Percentiles rank a stretch among this genome's conserved stretches.
Conservation (phyloP, 92 coral and sea anemone genomes). For the Epizoanthus stellaris region DNA sequence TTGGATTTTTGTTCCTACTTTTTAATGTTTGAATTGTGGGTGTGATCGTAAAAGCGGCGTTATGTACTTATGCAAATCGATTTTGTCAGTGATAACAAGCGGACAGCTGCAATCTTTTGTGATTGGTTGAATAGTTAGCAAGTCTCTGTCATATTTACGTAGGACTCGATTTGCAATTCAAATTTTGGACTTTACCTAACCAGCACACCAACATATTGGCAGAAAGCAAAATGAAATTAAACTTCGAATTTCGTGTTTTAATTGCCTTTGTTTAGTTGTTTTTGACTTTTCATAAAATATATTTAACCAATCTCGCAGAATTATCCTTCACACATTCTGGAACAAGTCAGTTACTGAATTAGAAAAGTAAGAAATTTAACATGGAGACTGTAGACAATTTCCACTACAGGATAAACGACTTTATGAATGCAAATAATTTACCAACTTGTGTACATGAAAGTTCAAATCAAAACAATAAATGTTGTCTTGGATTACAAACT, state of each 20-base stretch:
- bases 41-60: too few relatives aligned
- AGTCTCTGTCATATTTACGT: not conserved
- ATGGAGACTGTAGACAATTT: not conserved
- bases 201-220: not conserved
- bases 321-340: too few relatives aligned
- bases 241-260: not conserved
- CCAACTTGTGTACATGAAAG: slow-evolving; percentile 20
- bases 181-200: not conserved
- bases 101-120: not conserved
- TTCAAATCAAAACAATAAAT: not conserved
- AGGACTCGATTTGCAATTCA: slow-evolving; percentile 1
- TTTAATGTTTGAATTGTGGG: too few relatives aligned
- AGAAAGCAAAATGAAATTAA: not conserved
- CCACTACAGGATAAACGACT: not conserved
- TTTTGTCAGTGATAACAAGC: not conserved
- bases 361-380: not conserved
- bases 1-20: too few relatives aligned
- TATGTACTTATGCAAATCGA: slow-evolving; percentile 2
- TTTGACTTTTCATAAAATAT: too few relatives aligned
- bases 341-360: too few relatives aligned
- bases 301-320: too few relatives aligned
- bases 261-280: not conserved
- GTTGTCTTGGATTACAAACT: not conserved
- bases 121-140: not conserved
- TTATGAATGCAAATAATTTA: not conserved